Evolutionary conservation across 2,797 vertebrate genomes (phyloP).

Genomic region (Ptychobarbus kaznakovi): DNA sequence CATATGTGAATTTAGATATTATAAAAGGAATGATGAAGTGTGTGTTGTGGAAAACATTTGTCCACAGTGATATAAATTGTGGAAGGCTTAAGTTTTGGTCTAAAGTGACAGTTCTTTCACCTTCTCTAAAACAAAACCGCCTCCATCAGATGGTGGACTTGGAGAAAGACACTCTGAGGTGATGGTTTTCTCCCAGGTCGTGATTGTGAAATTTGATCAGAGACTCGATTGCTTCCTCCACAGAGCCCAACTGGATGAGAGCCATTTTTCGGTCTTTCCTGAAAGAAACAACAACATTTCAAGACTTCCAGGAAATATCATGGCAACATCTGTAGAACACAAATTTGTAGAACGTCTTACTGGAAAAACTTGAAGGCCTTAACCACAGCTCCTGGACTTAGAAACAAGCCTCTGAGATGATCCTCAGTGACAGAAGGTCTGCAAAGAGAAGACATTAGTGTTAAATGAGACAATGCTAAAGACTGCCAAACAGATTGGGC

Average conservation of each 20-base stretch:
- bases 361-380: slow-evolving; percentile 99
- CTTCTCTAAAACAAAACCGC: slow-evolving; percentile 57
- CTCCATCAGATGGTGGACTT: slow-evolving; percentile 89
- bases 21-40: slow-evolving; percentile 91
- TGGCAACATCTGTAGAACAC: background rate
- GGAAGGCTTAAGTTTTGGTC: slow-evolving; percentile 76
- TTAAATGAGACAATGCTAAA: background rate
- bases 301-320: background rate
- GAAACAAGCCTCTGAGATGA: slow-evolving; percentile 90
- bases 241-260: slow-evolving; percentile 87
- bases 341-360: slow-evolving; percentile 77
- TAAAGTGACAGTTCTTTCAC: slow-evolving; percentile 73
- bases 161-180: slow-evolving; percentile 95
- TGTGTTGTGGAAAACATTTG: slow-evolving; percentile 72
- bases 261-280: slow-evolving; percentile 92
- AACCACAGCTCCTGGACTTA: slow-evolving; percentile 88
- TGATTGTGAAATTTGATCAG: slow-evolving; percentile 94
- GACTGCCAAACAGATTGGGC: background rate
- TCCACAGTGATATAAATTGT: slow-evolving; percentile 65
- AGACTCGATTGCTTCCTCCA: slow-evolving; percentile 93
- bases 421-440: slow-evolving; percentile 93
- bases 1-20: slow-evolving; percentile 40
- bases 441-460: slow-evolving; percentile 1
- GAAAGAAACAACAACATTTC: slow-evolving; percentile 13
- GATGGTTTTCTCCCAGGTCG: slow-evolving; percentile 86